Percentiles rank a stretch among this genome's conserved stretches.
These are phyloP conservation scores for Dryadula phaetusa DNA, from an alignment of 2,888 invertebrate species.

Conservation along the genomic window DNA sequence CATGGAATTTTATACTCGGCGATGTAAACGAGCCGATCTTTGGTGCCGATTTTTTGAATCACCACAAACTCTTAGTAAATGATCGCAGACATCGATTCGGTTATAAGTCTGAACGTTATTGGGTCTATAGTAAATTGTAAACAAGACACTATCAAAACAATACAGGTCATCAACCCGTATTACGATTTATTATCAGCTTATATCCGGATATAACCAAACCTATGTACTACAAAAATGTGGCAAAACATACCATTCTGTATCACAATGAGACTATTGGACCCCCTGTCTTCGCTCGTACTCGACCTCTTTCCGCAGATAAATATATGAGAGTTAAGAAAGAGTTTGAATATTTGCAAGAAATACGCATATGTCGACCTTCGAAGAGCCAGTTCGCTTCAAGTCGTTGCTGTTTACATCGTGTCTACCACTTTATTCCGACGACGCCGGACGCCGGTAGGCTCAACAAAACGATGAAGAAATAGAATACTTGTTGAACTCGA, in stretches of 20 bases:
- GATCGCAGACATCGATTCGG: conserved; percentile 31
- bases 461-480: conserved; percentile 31
- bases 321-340: conserved; percentile 19
- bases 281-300: conserved; percentile 23
- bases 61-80: conserved; percentile 39
- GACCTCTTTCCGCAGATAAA: conserved; percentile 17
- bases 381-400: too few relatives aligned
- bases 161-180: conserved; percentile 36
- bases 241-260: conserved; percentile 23
- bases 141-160: conserved; percentile 30
- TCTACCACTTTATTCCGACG: too few relatives aligned
- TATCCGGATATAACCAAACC: conserved; percentile 40
- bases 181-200: conserved; percentile 32
- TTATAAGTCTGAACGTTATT: conserved; percentile 37
- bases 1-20: neutral
- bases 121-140: conserved; percentile 47
- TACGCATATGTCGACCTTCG: neutral
- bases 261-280: conserved; percentile 23
- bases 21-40: neutral
- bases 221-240: conserved; percentile 33
- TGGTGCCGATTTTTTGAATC: conserved; percentile 40
- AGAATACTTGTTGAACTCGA: conserved; percentile 14
- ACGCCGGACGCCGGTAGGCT: too few relatives aligned
- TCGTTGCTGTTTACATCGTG: too few relatives aligned
- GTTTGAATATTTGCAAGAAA: conserved; percentile 7